Evolutionary conservation across 23 tunicate species (phyloP).

Genomic region (Aplidium turbinatum): DNA sequence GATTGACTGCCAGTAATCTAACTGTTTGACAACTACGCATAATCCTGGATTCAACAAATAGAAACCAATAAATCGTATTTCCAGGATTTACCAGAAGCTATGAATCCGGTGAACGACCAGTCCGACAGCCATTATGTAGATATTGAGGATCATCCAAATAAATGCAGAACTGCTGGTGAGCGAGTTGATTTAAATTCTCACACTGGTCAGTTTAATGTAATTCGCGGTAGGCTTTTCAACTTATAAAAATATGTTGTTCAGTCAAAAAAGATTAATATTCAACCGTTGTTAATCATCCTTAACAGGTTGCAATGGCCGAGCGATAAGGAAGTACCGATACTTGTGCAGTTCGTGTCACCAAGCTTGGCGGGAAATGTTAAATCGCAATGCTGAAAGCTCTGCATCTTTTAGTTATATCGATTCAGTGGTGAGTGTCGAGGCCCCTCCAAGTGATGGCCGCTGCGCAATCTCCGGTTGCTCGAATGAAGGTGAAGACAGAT

Average conservation of each 20-base stretch:
- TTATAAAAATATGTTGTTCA: background rate
- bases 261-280: background rate
- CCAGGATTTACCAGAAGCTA: no score
- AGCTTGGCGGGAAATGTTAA: conserved; percentile 11
- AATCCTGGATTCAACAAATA: no score
- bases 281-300: no score
- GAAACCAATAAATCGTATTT: no score
- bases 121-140: conserved; percentile 1
- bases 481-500: background rate
- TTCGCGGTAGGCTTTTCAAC: background rate
- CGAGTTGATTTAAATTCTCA: background rate
- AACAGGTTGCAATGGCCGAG: conserved; percentile 21
- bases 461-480: background rate
- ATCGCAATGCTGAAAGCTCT: background rate
- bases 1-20: no score
- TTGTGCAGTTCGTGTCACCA: conserved; percentile 10
- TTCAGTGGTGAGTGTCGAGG: conserved; percentile 1
- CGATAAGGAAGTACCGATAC: conserved; percentile 6
- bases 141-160: background rate
- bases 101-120: background rate
- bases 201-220: background rate
- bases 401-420: conserved; percentile 22
- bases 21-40: no score
- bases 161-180: conserved; percentile 28
- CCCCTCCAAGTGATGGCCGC: background rate